Evolutionary conservation across 92 coral and sea anemone species (phyloP).

Genomic region (Actinostola sp.): DNA sequence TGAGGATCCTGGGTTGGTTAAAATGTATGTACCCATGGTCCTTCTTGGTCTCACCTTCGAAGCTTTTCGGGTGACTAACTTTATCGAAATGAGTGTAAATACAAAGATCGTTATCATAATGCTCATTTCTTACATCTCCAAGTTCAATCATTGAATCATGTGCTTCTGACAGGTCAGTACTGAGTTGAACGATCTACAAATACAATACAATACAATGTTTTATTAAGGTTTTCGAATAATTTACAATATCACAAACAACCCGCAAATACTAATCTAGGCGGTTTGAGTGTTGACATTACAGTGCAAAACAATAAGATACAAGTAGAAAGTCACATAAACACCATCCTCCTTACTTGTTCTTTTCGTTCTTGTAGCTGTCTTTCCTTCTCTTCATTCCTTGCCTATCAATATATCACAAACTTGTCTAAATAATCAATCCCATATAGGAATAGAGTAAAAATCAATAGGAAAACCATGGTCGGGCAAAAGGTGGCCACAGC

Average conservation of each 20-base stretch:
- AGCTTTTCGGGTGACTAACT: too few species aligned
- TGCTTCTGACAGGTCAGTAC: constrained; percentile 52
- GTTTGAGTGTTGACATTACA: too few species aligned
- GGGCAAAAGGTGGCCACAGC: too few species aligned
- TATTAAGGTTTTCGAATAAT: background rate
- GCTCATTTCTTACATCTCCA: constrained; percentile 79
- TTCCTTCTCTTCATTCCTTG: constrained; percentile 56
- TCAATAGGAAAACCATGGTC: too few species aligned
- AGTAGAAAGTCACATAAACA: background rate
- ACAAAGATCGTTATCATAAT: too few species aligned
- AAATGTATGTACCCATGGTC: too few species aligned
- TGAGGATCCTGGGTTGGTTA: too few species aligned
- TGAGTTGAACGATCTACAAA: constrained; percentile 58
- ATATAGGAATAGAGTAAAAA: too few species aligned
- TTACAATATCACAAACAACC: background rate
- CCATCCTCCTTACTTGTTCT: constrained; percentile 37
- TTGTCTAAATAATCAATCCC: background rate
- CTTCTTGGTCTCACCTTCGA: too few species aligned
- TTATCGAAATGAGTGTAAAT: too few species aligned
- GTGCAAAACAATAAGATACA: too few species aligned
- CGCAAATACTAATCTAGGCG: too few species aligned
- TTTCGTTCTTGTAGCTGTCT: constrained; percentile 55
- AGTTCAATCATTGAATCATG: constrained; percentile 75
- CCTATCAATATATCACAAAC: constrained; percentile 31
- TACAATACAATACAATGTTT: background rate